Conservation (phyloP, 2,888 invertebrate species). For the Tenodera sinensis region DNA sequence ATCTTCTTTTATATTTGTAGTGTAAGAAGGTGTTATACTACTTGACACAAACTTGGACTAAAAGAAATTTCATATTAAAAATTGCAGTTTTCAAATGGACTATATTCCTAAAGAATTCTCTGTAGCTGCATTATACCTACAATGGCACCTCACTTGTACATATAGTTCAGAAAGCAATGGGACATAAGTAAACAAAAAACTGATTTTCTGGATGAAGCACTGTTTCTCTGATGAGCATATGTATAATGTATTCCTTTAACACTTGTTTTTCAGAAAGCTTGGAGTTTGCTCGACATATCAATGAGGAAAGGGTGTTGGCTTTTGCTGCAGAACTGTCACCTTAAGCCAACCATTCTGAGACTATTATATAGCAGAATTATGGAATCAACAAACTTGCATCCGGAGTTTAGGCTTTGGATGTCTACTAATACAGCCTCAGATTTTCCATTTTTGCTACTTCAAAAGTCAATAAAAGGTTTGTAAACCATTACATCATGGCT, state of each 20-base stretch:
- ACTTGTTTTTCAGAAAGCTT: background rate
- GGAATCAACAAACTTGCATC: background rate
- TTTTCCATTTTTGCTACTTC: background rate
- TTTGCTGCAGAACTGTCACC: background rate
- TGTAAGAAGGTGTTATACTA: no score
- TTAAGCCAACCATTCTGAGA: background rate
- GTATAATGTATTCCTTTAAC: background rate
- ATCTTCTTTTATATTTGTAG: no score
- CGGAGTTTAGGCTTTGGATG: background rate
- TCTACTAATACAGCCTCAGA: background rate
- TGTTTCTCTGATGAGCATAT: background rate
- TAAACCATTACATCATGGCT: background rate
- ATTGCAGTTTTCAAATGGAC: no score
- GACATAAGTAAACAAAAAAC: no score
- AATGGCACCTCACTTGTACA: no score
- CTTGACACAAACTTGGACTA: no score
- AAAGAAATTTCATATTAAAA: no score
- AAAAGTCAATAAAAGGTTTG: background rate
- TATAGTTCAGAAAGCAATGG: no score
- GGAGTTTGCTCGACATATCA: background rate
- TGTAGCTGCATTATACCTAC: no score
- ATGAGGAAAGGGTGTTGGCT: background rate
- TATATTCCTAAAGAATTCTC: no score
- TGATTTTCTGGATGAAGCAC: no score
- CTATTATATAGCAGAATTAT: background rate